Evolutionary conservation across 2,797 vertebrate species (phyloP).

Genomic region (Malurus splendens): DNA sequence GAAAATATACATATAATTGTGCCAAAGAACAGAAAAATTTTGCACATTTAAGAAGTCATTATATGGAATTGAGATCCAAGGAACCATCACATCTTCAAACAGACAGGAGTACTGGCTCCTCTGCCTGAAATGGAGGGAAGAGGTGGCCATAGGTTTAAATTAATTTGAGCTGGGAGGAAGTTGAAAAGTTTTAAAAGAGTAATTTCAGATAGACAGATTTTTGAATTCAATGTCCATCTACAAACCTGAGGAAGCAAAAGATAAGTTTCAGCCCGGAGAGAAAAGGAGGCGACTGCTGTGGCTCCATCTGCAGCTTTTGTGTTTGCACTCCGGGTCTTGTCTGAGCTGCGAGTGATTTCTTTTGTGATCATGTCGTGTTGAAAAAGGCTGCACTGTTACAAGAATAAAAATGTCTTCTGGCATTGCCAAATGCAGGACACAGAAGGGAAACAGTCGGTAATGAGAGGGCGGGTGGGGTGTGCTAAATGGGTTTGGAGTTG

Average conservation of each 20-base stretch:
- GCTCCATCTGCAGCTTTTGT: background rate
- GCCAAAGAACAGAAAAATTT: background rate
- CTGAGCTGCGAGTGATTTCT: background rate
- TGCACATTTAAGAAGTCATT: background rate
- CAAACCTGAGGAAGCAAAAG: background rate
- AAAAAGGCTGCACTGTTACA: background rate
- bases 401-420: background rate
- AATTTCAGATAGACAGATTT: background rate
- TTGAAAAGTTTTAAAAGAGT: background rate
- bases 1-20: background rate
- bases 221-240: background rate
- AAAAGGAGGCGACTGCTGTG: accelerated
- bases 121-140: background rate
- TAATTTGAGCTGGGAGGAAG: background rate
- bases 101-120: background rate
- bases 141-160: background rate
- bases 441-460: background rate
- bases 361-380: background rate
- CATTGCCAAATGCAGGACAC: background rate
- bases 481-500: background rate
- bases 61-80: background rate
- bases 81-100: background rate
- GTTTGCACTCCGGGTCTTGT: background rate
- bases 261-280: background rate
- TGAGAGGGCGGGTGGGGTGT: background rate